These are phyloP conservation scores for Notamacropus eugenii DNA, from an alignment of 2,797 vertebrate species.

Conservation along the genomic window DNA sequence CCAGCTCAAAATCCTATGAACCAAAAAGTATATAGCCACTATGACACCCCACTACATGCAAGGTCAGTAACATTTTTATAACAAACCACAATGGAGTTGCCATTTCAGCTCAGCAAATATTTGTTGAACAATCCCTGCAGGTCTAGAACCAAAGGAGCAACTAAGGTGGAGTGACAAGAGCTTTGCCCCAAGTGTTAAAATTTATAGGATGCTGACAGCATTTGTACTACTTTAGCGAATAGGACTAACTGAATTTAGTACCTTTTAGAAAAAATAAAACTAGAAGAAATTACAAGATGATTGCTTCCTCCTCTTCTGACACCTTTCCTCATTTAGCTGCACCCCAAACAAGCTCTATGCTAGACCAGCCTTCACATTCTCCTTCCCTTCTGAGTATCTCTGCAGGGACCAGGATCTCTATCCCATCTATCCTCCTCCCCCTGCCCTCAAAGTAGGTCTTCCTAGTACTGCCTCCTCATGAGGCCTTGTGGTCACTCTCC, in stretches of 20 bases:
- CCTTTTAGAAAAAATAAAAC: background rate
- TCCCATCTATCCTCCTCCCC: background rate
- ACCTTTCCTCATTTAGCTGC: background rate
- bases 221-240: background rate
- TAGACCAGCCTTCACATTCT: background rate
- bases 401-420: background rate
- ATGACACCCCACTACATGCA: background rate
- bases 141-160: background rate
- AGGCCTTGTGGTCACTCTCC: background rate
- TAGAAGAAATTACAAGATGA: background rate
- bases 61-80: conserved; percentile 23
- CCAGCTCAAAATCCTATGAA: background rate
- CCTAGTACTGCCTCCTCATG: background rate
- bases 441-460: background rate
- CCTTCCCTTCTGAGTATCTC: background rate
- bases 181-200: background rate
- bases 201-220: background rate
- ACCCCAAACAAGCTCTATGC: background rate
- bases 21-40: background rate
- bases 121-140: background rate
- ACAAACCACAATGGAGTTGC: background rate
- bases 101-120: background rate
- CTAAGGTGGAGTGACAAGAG: background rate
- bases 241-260: background rate
- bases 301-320: background rate